Base-by-base conservation (phyloP, 2,888 invertebrate species). In the Patella caerulea region DNA sequence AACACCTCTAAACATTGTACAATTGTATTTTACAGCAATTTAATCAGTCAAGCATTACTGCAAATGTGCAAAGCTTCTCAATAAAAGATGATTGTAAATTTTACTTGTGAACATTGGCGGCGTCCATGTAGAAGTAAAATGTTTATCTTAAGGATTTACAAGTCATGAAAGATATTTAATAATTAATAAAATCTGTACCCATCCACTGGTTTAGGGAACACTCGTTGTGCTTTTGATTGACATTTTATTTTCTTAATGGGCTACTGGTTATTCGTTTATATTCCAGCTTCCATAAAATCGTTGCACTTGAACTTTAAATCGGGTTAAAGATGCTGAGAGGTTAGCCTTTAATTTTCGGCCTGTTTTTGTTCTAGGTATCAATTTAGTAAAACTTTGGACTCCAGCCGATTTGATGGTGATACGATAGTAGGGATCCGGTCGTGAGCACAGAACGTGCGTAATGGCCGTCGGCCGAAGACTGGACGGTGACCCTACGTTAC, bases 241-340 rank as follows among this genome's bases (percentile, higher is more conserved):
- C 65, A 24, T 65, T 65, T 65, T 65, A 65, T 65, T 65, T 65
- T 65, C 65, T 65, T 65, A 65, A 65, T 65, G 65, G 65, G 65
- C 19, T 65, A 24, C 19, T 65, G 11, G 12, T n/a, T 24, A 11
- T 65, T 19, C 19, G 19, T 65, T 65, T 65, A 65, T 65, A 24
- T 65, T 65, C 11, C 24, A 19, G 24, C 24, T 65, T 65, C 19
- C 65, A 65, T 65, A 65, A 56, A 65, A 65, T 24, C 24, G 19
- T 24, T 24, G 65, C 19, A 65, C 17, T 65, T 65, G 65, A 65
- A 65, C 65, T 65, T 65, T 65, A 65, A 65, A 65, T 65, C 65
- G 65, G 65, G 65, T 65, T 65, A 65, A 65, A n/a, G 19, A 65
- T 24, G 24, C 19, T 65, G 19, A 65, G 65, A 65, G 24, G 65